These are phyloP conservation scores for Drosophila kanekoi DNA, from an alignment of 2,888 invertebrate genomes.

Conservation along the genomic window DNA sequence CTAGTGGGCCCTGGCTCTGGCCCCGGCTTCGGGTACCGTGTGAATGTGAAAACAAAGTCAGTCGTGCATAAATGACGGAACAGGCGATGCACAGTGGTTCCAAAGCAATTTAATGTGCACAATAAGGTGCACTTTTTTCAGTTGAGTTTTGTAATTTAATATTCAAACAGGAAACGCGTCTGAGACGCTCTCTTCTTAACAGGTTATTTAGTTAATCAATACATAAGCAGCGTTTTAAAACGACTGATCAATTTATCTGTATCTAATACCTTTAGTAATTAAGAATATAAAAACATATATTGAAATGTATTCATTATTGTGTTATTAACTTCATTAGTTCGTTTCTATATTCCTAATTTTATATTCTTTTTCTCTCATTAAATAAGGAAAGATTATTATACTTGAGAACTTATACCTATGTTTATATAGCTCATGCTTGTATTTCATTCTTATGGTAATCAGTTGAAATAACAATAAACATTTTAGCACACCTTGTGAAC, in stretches of 20 bases:
- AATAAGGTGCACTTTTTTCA: slow-evolving; percentile 10
- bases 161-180: not conserved
- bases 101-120: not conserved
- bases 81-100: slow-evolving; percentile 67
- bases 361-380: not conserved
- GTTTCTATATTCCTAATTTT: not conserved
- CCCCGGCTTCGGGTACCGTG: slow-evolving; percentile 72
- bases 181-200: too few relatives aligned
- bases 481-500: not conserved
- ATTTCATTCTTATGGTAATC: slow-evolving; percentile 22
- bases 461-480: not conserved
- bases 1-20: slow-evolving; percentile 67
- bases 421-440: not conserved
- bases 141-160: not conserved
- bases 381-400: not conserved
- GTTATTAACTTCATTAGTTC: not conserved
- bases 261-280: too few relatives aligned
- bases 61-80: slow-evolving; percentile 81
- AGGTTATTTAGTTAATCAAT: too few relatives aligned
- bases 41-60: slow-evolving; percentile 80
- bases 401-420: not conserved
- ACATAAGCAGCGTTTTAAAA: too few relatives aligned
- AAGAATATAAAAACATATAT: not conserved
- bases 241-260: too few relatives aligned
- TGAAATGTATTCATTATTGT: not conserved